phyloP scores from a whole-genome alignment of 2,113 vertebrate species.

The Tautogolabrus adspersus region DNA sequence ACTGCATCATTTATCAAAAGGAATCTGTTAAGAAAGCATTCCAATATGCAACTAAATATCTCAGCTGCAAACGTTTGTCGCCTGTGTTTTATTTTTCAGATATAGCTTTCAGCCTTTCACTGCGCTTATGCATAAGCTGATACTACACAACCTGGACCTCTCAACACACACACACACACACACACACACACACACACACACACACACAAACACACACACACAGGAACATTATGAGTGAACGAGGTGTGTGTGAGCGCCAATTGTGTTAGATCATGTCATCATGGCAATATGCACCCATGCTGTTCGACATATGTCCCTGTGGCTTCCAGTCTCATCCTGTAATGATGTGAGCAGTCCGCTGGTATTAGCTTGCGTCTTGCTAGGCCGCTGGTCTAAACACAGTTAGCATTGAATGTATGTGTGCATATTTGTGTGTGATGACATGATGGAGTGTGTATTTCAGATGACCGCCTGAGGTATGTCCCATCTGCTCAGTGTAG shows the following conservation, averaged over 20 bases:
- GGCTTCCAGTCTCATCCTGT: constrained; percentile 53
- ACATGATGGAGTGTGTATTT: constrained; percentile 58
- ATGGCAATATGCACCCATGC: constrained; percentile 28
- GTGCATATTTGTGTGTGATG: constrained; percentile 1
- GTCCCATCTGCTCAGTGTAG: constrained; percentile 73
- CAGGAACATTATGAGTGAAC: constrained; percentile 18
- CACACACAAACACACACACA: constrained; percentile 8
- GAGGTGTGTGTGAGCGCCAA: constrained; percentile 46
- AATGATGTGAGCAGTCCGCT: constrained; percentile 41
- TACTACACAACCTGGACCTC: constrained; percentile 21
- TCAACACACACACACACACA: constrained; percentile 6
- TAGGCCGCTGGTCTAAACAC: constrained; percentile 21
- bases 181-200: neutral
- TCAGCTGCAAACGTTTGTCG: constrained; percentile 22
- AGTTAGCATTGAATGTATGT: constrained; percentile 4
- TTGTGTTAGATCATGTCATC: constrained; percentile 31
- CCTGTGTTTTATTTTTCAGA: constrained; percentile 37
- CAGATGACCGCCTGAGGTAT: constrained; percentile 65
- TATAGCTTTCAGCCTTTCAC: constrained; percentile 8
- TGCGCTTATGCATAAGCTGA: neutral
- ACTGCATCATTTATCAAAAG: constrained; percentile 42
- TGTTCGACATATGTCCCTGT: constrained; percentile 62
- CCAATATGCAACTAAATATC: constrained; percentile 45
- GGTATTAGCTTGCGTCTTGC: constrained; percentile 30
- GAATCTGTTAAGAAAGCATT: constrained; percentile 22